phyloP scores from a whole-genome alignment of 2,113 vertebrate genomes.

The Pionites leucogaster region DNA sequence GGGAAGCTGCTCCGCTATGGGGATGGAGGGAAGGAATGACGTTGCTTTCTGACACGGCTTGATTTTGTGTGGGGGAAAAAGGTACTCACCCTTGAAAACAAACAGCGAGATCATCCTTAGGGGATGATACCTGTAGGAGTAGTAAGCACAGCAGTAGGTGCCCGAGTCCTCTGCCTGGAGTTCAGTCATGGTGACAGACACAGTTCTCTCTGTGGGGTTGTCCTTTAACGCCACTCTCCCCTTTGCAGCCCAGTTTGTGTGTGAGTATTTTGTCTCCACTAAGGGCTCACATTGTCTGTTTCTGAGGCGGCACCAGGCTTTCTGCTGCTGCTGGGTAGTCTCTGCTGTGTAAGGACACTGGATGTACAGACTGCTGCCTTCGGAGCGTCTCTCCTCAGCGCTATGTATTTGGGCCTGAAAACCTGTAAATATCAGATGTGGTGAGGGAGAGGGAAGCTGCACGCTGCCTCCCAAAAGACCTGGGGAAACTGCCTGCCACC shows the following conservation, averaged over 20 bases:
- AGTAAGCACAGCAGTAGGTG: conserved; percentile 24
- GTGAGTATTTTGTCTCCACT: fast-evolving
- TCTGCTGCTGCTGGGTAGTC: fast-evolving
- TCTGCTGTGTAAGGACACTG: conserved; percentile 6
- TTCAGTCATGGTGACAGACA: conserved; percentile 40
- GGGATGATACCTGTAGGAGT: fast-evolving
- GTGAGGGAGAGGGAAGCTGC: background rate
- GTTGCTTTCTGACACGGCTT: background rate
- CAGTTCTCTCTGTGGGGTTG: fast-evolving
- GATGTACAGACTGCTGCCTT: conserved; percentile 34
- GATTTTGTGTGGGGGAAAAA: background rate
- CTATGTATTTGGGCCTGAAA: background rate
- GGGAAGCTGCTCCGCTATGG: background rate
- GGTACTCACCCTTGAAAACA: conserved; percentile 66
- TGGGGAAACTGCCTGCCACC: fast-evolving
- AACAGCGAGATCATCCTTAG: conserved; percentile 14
- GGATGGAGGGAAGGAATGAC: background rate
- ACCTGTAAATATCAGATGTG: conserved; percentile 22
- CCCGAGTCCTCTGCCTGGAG: conserved; percentile 63
- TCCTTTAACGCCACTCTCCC: background rate
- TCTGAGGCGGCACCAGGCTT: background rate
- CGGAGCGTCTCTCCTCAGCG: background rate
- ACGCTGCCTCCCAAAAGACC: fast-evolving
- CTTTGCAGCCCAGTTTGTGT: fast-evolving
- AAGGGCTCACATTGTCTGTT: fast-evolving